phyloP scores from a whole-genome alignment of 2,888 invertebrate species.

The Molanna angustata region DNA sequence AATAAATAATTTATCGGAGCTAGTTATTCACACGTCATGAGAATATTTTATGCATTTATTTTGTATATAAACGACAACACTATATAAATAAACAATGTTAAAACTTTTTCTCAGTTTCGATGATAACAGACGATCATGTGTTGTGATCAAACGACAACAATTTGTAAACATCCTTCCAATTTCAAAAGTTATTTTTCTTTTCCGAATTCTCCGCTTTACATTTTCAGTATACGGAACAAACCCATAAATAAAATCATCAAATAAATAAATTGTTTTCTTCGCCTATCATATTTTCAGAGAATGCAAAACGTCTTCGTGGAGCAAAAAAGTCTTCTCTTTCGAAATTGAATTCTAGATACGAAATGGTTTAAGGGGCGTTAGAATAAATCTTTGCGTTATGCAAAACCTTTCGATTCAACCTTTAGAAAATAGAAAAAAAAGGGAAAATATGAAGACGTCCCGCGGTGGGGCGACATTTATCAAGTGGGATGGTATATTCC shows the following conservation, averaged over 20 bases:
- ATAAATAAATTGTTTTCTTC: constrained; percentile 24
- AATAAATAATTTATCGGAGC: too few relatives aligned
- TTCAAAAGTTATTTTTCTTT: too few relatives aligned
- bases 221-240: neutral
- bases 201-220: too few relatives aligned
- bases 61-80: too few relatives aligned
- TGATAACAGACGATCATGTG: too few relatives aligned
- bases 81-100: too few relatives aligned
- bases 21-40: too few relatives aligned
- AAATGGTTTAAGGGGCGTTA: constrained; percentile 25
- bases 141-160: too few relatives aligned
- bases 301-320: constrained; percentile 7
- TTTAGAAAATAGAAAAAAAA: constrained; percentile 22
- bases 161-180: too few relatives aligned
- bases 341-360: constrained; percentile 8
- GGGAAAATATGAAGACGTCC: constrained; percentile 25
- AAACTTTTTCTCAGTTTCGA: too few relatives aligned
- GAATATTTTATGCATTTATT: too few relatives aligned
- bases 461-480: constrained; percentile 21
- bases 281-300: constrained; percentile 10
- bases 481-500: constrained; percentile 11
- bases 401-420: constrained; percentile 21
- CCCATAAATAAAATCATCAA: constrained; percentile 14
- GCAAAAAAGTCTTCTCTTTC: constrained; percentile 14
- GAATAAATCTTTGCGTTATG: constrained; percentile 28